These are phyloP conservation scores for Brachylomia viminalis DNA, from an alignment of 2,888 invertebrate species.

Conservation along the genomic window DNA sequence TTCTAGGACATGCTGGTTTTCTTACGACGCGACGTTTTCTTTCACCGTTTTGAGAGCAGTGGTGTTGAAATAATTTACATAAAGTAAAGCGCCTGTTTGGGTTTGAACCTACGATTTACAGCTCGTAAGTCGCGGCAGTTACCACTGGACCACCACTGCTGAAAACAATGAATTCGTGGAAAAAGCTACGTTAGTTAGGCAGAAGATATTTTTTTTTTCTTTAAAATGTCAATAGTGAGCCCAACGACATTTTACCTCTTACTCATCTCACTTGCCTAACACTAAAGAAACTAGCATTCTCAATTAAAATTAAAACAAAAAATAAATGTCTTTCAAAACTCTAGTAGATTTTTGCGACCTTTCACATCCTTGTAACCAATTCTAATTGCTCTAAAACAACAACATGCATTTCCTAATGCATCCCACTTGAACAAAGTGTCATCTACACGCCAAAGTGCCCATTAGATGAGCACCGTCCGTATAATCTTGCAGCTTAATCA, in stretches of 20 bases:
- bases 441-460: constrained; percentile 26
- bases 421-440: constrained; percentile 23
- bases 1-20: too few relatives aligned
- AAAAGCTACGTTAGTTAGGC: not conserved
- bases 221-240: not conserved
- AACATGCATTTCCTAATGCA: constrained; percentile 35
- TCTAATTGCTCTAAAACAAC: constrained; percentile 10
- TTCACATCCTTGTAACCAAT: not conserved
- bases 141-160: too few relatives aligned
- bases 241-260: not conserved
- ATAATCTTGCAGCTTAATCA: constrained; percentile 82
- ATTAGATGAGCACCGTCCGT: constrained; percentile 51
- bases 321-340: not conserved
- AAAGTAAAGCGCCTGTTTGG: too few relatives aligned
- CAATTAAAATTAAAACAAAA: not conserved
- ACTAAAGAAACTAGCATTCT: not conserved
- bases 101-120: too few relatives aligned
- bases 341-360: not conserved
- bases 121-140: too few relatives aligned
- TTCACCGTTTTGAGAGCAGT: too few relatives aligned
- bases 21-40: too few relatives aligned
- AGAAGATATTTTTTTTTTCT: not conserved
- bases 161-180: too few relatives aligned
- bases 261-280: too few relatives aligned
- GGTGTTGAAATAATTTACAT: too few relatives aligned